Evolutionary conservation across 2,113 vertebrate species (phyloP).

Genomic region (Morone saxatilis): DNA sequence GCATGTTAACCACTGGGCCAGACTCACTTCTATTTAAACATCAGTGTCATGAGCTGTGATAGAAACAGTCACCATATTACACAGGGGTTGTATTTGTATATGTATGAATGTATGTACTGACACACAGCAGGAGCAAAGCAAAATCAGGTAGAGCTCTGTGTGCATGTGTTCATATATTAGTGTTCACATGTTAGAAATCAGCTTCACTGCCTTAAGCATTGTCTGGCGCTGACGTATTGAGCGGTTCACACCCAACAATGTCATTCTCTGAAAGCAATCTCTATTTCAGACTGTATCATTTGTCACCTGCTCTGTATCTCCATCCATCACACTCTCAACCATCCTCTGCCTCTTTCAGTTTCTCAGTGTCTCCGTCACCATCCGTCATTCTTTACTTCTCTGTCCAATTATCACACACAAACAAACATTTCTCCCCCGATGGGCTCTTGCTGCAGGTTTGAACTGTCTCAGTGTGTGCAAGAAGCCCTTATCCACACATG

Average conservation of each 20-base stretch:
- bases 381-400: conserved; percentile 25
- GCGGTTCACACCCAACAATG: conserved; percentile 2
- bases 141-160: not conserved
- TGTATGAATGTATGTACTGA: not conserved
- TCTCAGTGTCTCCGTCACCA: not conserved
- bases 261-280: conserved; percentile 12
- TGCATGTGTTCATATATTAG: not conserved
- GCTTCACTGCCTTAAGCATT: not conserved
- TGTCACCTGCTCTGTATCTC: conserved; percentile 27
- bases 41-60: no score
- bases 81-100: not conserved
- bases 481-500: conserved; percentile 20
- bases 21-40: not conserved
- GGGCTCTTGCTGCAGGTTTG: conserved; percentile 10
- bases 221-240: conserved; percentile 22
- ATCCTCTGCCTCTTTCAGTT: not conserved
- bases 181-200: conserved; percentile 7
- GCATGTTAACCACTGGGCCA: not conserved
- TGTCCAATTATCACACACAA: conserved; percentile 49
- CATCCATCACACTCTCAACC: conserved; percentile 54
- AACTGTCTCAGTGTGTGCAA: not conserved
- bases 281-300: conserved; percentile 31
- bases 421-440: conserved; percentile 3
- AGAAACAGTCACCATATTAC: not conserved
- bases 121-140: not conserved